Evolutionary conservation across 2,113 vertebrate species (phyloP).

Genomic region (Percopsis transmontana): DNA sequence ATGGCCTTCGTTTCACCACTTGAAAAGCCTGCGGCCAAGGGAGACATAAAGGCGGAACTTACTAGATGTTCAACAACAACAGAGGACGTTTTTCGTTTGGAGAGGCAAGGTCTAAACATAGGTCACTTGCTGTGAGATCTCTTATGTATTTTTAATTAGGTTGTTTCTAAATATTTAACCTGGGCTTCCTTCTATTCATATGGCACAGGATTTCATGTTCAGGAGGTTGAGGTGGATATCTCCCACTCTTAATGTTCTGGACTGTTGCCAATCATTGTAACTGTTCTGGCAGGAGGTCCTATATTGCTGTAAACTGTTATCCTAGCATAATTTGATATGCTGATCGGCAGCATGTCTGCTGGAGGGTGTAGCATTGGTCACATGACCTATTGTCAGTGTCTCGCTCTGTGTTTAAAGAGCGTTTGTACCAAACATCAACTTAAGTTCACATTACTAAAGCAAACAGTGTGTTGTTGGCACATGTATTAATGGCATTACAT

Average conservation of each 20-base stretch:
- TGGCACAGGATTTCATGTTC: conserved; percentile 24
- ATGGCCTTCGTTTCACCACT: conserved; percentile 36
- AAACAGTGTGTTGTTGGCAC: background rate
- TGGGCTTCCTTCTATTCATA: conserved; percentile 54
- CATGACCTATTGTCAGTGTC: background rate
- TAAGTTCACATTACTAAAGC: background rate
- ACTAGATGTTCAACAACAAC: conserved; percentile 21
- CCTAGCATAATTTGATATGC: background rate
- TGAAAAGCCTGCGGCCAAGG: conserved; percentile 15
- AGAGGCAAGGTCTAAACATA: conserved; percentile 31
- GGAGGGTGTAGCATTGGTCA: background rate
- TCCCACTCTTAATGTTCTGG: conserved; percentile 21
- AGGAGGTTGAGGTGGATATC: conserved; percentile 21
- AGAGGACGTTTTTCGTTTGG: conserved; percentile 10
- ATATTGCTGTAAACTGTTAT: conserved; percentile 9
- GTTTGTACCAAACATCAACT: background rate
- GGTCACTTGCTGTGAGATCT: conserved; percentile 36
- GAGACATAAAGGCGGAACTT: conserved; percentile 21
- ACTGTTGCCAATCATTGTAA: conserved; percentile 30
- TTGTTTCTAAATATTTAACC: conserved; percentile 54
- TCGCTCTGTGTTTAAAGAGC: background rate
- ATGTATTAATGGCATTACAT: background rate
- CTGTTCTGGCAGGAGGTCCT: conserved; percentile 24
- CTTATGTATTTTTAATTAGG: conserved; percentile 40
- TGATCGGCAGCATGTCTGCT: conserved; percentile 3